These are phyloP conservation scores for Cyanistes caeruleus DNA, from an alignment of 2,113 vertebrate species.

Conservation along the genomic window DNA sequence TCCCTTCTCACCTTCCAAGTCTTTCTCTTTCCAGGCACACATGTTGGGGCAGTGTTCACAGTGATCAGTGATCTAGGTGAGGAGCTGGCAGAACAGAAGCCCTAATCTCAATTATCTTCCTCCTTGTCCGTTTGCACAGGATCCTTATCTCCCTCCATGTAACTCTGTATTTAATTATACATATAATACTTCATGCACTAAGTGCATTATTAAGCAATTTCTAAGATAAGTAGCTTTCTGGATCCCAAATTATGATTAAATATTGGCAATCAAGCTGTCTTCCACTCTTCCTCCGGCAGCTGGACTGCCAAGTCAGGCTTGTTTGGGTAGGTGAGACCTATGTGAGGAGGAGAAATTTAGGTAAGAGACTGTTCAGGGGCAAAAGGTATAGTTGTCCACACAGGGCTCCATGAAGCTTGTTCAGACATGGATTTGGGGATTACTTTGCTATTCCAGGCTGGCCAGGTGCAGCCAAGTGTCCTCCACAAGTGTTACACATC, in stretches of 20 bases:
- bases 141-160: conserved; percentile 21
- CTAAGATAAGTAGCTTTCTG: conserved; percentile 12
- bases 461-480: neutral
- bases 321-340: neutral
- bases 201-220: neutral
- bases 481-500: neutral
- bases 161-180: conserved; percentile 1
- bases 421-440: neutral
- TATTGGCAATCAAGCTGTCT: conserved; percentile 39
- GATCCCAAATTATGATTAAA: conserved; percentile 7
- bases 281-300: neutral
- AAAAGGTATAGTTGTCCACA: neutral
- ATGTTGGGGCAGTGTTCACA: conserved; percentile 2
- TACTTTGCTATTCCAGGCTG: neutral
- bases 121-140: conserved; percentile 10
- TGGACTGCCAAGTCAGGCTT: neutral
- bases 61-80: neutral
- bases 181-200: neutral
- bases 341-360: neutral
- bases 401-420: neutral
- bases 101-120: conserved; percentile 29
- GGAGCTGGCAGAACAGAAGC: conserved; percentile 31
- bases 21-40: neutral
- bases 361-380: neutral
- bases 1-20: neutral